Evolutionary conservation across 2,888 invertebrate species (phyloP), one percentile per base, ranked within the genome.

Genomic region (Xylophagus ater): DNA sequence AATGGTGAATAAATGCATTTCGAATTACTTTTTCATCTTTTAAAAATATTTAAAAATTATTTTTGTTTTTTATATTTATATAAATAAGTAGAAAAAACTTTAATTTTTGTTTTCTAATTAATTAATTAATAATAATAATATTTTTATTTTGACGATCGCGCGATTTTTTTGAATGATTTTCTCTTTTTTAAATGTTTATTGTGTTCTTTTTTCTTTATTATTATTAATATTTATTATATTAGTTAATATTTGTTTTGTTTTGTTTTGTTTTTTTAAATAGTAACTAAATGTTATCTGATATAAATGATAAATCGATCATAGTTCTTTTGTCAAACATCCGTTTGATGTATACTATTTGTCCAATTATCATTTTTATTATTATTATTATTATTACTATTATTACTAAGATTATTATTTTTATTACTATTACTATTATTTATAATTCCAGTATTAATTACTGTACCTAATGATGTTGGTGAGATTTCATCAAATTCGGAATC

Each of bases 401-500:
- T 28, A 24, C n/a, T n/a, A n/a, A n/a, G n/a, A n/a, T n/a, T n/a
- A n/a, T n/a, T n/a, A n/a, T n/a, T n/a, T n/a, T n/a, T n/a, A n/a
- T 30, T 14, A 28, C n/a, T 17, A 26, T 29, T 15, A 19, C 12
- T 21, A 6, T 20, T 24, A 29, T 21, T 29, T 15, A 17, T 9
- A 7, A 3, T 29, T 19, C 19, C 33, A 32, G 8, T 13, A 13
- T 36, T 31, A 25, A 12, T 18, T 31, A 31, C 21, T 21, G 10
- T 25, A 15, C 20, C 17, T 18, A 20, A 34, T 18, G 14, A 37
- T 40, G 26, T 42, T 34, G 33, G 28, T 25, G 24, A 33, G 23
- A 14, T 4, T 19, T 63, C 62, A 63, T 84, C 83, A 54, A 74
- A 77, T 60, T 86, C 86, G 31, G 84, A 83, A 65, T 86, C 86